Base-by-base conservation (phyloP, 2,797 vertebrate genomes). In the Crocodylus rhombifer region DNA sequence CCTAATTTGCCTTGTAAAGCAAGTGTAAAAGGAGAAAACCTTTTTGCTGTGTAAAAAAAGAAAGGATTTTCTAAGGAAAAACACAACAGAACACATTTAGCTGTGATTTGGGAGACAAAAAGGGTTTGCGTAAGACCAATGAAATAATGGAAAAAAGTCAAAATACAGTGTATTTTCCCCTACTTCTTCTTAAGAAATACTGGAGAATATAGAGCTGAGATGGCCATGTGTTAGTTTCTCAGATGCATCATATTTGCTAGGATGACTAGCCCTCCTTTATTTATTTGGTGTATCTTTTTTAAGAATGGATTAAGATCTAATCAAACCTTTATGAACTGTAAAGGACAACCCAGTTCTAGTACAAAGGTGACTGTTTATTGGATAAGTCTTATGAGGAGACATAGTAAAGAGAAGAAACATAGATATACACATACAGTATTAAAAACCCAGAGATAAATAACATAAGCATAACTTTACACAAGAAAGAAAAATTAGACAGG, bases 1-100 rank as follows among this genome's bases (percentile, higher is more conserved):
- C 97, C 97, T 98, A 97, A 97, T 97, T 96, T 95, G 84, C 95
- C 96, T 97, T 97, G 83, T 98, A 97, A 98, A 97, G 81, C 86
- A 94, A 93, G 80, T 88, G 69, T 96, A 96, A 95, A 97, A 97
- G 91, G 94, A 96, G 69, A 95, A 97, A 96, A 96, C 86, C 67
- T 95, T 51, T 85, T 92, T 91, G 80, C 79, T 95, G 30, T 62
- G 77, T 8, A 69, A 94, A 89, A 92, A 83, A 80, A 51, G 77
- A 78, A 25, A 86, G 82, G 87, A 89, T 90, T 91, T 90, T 73
- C 83, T 88, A 93, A 81, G 2, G 11, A 89, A 92, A 95, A 93
- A 14, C 69, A 64, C 36, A 57, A 77, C 12, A 79, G 76, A 94
- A 77, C 76, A 92, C 86, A 88, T 95, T 95, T 88, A 85, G 75